phyloP scores from a whole-genome alignment of 2,797 vertebrate genomes.

The Alosa sapidissima region DNA sequence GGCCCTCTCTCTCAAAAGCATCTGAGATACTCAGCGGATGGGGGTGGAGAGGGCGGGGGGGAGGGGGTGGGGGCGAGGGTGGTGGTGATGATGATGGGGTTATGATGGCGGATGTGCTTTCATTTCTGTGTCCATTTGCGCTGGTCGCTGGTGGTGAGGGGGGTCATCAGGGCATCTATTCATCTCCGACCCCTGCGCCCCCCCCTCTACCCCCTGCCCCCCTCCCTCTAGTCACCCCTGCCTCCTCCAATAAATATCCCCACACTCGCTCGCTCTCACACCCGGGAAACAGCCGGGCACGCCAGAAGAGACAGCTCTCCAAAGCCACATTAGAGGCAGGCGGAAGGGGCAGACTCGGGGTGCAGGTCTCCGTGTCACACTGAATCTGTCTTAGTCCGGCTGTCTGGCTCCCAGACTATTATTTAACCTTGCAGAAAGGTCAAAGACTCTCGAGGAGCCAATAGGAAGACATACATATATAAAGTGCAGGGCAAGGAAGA shows the following conservation, averaged over 20 bases:
- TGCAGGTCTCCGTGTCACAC: neutral
- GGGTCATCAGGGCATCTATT: neutral
- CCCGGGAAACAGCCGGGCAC: neutral
- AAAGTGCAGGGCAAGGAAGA: neutral
- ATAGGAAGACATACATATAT: neutral
- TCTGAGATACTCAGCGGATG: neutral
- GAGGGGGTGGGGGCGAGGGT: neutral
- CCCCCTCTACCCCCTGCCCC: neutral
- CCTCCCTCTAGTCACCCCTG: neutral
- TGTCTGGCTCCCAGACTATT: neutral
- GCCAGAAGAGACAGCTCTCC: neutral
- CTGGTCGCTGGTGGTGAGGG: neutral
- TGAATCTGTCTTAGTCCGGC: neutral
- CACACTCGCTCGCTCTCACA: too few relatives aligned
- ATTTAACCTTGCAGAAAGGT: slow-evolving; percentile 7
- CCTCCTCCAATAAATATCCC: neutral
- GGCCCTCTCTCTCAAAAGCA: neutral
- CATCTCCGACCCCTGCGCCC: neutral
- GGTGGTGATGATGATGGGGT: neutral
- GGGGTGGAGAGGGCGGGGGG: neutral
- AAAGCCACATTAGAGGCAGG: neutral
- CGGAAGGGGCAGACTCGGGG: neutral
- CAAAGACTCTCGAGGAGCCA: neutral
- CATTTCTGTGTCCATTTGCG: slow-evolving; percentile 7
- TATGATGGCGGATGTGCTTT: neutral